phyloP scores from a whole-genome alignment of 2,888 invertebrate species.

The Hypselothyrea guttata region DNA sequence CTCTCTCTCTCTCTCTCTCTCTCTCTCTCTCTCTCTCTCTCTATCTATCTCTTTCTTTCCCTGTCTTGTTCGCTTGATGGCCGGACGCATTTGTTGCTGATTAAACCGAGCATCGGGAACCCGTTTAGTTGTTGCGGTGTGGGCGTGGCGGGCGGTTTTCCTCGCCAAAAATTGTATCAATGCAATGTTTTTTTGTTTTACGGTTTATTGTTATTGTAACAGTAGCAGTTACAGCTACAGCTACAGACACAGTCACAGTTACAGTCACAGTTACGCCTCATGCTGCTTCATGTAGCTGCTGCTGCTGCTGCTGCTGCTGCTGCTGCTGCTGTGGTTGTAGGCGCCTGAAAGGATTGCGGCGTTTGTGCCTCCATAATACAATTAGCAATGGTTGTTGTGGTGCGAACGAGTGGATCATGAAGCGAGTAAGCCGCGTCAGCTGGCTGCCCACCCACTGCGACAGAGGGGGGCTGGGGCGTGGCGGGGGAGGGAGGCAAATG shows the following conservation, averaged over 20 bases:
- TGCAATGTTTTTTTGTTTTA: conserved; percentile 24
- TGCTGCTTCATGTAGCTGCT: neutral
- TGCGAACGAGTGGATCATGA: conserved; percentile 3
- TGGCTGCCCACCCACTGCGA: no score
- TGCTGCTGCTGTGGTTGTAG: conserved; percentile 33
- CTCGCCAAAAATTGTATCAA: conserved; percentile 40
- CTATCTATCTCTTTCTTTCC: neutral
- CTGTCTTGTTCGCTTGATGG: conserved; percentile 17
- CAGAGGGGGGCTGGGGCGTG: neutral
- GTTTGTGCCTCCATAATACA: conserved; percentile 54
- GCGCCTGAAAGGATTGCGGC: conserved; percentile 57
- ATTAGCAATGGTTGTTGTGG: conserved; percentile 54
- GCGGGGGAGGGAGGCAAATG: neutral
- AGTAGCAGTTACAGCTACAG: conserved; percentile 29
- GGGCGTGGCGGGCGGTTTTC: conserved; percentile 30
- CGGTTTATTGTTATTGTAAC: conserved; percentile 25
- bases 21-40: neutral
- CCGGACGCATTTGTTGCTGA: conserved; percentile 70
- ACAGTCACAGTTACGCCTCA: conserved; percentile 7
- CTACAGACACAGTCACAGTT: conserved; percentile 11
- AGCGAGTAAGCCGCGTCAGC: neutral
- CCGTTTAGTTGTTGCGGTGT: conserved; percentile 56
- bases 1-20: neutral
- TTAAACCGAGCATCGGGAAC: conserved; percentile 57
- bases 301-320: neutral